Percentiles rank a stretch among this genome's conserved stretches.
These are phyloP conservation scores for Pristionchus maxplancki DNA, from an alignment of 2,888 invertebrate genomes.

Conservation along the genomic window DNA sequence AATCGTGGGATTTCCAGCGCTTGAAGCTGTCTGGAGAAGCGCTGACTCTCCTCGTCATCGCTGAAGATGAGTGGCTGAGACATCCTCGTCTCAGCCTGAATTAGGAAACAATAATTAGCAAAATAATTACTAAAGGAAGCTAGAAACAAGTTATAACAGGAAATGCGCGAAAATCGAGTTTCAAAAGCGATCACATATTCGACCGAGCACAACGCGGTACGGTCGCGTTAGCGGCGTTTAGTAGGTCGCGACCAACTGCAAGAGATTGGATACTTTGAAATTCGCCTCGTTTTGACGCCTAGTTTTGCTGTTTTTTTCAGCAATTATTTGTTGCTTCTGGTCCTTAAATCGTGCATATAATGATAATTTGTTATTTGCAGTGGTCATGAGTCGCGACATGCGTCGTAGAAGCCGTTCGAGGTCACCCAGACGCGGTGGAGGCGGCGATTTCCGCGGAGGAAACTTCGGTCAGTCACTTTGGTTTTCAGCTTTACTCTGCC, in stretches of 20 bases:
- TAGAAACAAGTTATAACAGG: neutral
- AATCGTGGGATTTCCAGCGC: neutral
- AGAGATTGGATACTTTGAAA: neutral
- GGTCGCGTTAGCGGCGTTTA: neutral
- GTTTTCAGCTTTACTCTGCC: neutral
- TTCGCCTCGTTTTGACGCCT: neutral
- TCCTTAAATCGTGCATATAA: too few relatives aligned
- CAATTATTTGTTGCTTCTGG: neutral
- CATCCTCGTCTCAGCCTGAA: neutral
- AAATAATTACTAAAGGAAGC: neutral
- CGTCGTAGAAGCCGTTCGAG: conserved; percentile 61
- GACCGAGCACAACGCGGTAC: neutral
- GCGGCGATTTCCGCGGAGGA: conserved; percentile 40
- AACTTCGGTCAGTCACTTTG: neutral
- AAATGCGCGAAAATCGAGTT: conserved; percentile 7
- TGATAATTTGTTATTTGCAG: neutral
- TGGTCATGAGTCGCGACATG: conserved; percentile 47
- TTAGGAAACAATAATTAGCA: neutral
- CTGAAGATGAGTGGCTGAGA: conserved; percentile 6
- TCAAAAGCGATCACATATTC: neutral
- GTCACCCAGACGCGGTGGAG: conserved; percentile 60
- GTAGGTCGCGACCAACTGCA: conserved; percentile 7
- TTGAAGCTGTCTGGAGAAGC: conserved; percentile 10
- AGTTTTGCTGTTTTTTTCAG: neutral
- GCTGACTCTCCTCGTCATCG: conserved; percentile 18